Evolutionary conservation across 2,888 invertebrate genomes (phyloP).

Genomic region (Arctia plantaginis): DNA sequence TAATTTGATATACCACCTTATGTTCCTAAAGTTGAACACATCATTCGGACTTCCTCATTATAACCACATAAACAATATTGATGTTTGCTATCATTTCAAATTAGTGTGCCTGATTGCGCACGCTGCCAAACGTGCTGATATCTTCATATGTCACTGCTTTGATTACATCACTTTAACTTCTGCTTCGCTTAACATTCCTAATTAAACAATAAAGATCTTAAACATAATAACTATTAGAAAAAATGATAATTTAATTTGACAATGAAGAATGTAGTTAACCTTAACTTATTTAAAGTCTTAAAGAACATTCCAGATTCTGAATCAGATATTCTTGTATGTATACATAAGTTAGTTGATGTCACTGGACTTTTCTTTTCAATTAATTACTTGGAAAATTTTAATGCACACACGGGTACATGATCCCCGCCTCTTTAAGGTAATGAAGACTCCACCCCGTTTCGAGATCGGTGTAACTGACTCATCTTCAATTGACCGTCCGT

Average conservation of each 20-base stretch:
- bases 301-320: too few relatives aligned
- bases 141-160: conserved; percentile 44
- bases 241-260: neutral
- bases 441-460: too few relatives aligned
- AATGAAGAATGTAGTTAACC: neutral
- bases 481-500: too few relatives aligned
- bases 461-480: too few relatives aligned
- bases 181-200: conserved; percentile 33
- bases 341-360: too few relatives aligned
- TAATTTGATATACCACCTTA: neutral
- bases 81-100: conserved; percentile 14
- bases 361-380: too few relatives aligned
- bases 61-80: neutral
- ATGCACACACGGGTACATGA: too few relatives aligned
- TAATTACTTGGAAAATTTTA: too few relatives aligned
- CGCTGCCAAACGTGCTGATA: conserved; percentile 30
- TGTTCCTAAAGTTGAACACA: neutral
- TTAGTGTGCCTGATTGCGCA: conserved; percentile 34
- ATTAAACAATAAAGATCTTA: conserved; percentile 19
- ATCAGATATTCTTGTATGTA: too few relatives aligned
- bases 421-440: too few relatives aligned
- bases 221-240: neutral
- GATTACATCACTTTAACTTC: conserved; percentile 46
- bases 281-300: too few relatives aligned
- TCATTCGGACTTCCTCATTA: neutral